Conservation (phyloP, 2,888 invertebrate genomes). For the Epsilonema sp. region DNA sequence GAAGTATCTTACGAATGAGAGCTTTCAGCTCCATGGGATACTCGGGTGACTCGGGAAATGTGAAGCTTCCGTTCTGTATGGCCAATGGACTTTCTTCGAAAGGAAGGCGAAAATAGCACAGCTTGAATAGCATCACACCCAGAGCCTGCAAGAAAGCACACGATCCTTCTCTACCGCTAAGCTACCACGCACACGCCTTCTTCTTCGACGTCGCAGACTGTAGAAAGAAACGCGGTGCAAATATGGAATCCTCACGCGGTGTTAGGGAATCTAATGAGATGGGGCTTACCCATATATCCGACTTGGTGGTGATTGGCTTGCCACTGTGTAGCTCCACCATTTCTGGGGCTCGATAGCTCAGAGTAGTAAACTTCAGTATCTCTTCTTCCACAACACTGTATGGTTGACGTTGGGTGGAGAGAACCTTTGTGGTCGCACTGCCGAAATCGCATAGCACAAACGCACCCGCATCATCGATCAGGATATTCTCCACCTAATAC, state of each 20-base stretch:
- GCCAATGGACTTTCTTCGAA: constrained; percentile 80
- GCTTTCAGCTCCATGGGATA: constrained; percentile 50
- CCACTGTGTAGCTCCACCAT: constrained; percentile 76
- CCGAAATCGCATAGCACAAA: constrained; percentile 83
- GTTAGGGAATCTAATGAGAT: background rate
- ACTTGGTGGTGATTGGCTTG: constrained; percentile 43
- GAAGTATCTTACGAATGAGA: constrained; percentile 50
- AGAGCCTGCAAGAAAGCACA: constrained; percentile 44
- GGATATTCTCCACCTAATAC: constrained; percentile 74
- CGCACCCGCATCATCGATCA: constrained; percentile 44
- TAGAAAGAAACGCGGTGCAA: background rate
- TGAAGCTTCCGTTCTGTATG: constrained; percentile 67
- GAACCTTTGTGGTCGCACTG: constrained; percentile 63
- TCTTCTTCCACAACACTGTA: constrained; percentile 19
- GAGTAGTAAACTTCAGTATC: constrained; percentile 48
- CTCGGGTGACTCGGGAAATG: constrained; percentile 51
- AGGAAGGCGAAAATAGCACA: constrained; percentile 68
- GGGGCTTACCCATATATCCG: constrained; percentile 19
- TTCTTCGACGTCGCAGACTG: background rate
- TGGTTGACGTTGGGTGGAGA: constrained; percentile 14
- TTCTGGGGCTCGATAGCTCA: constrained; percentile 70
- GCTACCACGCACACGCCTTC: background rate
- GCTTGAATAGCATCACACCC: constrained; percentile 65
- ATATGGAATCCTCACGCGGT: background rate
- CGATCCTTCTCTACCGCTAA: background rate